Evolutionary conservation across 2,113 vertebrate species (phyloP).

Genomic region (Tachuris rubrigastra): DNA sequence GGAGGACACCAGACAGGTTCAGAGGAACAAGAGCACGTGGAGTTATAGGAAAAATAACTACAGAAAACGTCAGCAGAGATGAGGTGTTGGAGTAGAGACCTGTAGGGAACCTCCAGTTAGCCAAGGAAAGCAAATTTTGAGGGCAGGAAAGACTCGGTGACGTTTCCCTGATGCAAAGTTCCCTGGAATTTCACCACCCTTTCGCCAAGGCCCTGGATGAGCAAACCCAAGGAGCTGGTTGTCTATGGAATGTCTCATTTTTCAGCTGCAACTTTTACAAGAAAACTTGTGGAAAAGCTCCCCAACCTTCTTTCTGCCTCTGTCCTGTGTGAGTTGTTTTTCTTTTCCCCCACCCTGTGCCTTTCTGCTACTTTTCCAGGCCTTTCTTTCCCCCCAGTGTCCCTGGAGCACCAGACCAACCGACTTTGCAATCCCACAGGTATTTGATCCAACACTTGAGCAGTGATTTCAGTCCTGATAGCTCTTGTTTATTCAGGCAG

Average conservation of each 20-base stretch:
- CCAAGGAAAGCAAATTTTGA: not conserved
- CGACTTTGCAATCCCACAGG: not conserved
- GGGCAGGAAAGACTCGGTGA: not conserved
- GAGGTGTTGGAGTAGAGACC: not conserved
- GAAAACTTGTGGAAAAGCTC: not conserved
- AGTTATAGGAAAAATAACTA: not conserved
- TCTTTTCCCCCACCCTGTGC: not conserved
- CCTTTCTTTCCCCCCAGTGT: not conserved
- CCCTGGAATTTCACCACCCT: not conserved
- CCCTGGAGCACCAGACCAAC: not conserved
- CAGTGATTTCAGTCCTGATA: not conserved
- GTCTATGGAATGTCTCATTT: not conserved
- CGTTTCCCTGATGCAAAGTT: not conserved
- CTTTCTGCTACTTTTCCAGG: not conserved
- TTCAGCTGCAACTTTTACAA: not conserved
- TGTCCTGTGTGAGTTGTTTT: not conserved
- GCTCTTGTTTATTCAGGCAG: not conserved
- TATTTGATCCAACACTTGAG: not conserved
- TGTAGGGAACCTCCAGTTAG: not conserved
- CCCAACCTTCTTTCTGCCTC: not conserved
- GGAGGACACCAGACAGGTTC: not conserved
- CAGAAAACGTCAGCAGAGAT: not conserved
- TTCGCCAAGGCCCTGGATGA: not conserved
- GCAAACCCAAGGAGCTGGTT: not conserved
- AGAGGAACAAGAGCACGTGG: not conserved